Conservation (phyloP, 2,797 vertebrate species). For the Dipus sagitta region DNA sequence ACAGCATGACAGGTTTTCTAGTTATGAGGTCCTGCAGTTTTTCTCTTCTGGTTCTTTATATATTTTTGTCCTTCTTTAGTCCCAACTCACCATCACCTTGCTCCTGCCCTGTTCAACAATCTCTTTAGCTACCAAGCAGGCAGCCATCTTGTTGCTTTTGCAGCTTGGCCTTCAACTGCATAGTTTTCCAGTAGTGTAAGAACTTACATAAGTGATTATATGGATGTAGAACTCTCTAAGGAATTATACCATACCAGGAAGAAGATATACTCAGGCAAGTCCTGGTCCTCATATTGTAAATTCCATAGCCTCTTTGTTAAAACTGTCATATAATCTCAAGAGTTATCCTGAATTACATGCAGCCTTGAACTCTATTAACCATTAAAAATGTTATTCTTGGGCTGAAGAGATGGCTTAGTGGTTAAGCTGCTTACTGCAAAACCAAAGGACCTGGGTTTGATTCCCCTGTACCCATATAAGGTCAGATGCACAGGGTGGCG, state of each 20-base stretch:
- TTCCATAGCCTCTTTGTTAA: slow-evolving; percentile 8
- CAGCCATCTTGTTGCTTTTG: background rate
- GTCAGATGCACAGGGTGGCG: too few species aligned
- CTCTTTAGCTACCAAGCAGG: too few species aligned
- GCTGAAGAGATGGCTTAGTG: too few species aligned
- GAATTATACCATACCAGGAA: background rate
- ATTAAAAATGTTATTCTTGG: background rate
- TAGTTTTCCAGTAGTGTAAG: background rate
- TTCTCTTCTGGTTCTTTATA: too few species aligned
- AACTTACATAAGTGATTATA: slow-evolving; percentile 18
- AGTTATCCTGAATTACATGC: background rate
- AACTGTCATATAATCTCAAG: background rate
- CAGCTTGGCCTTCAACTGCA: background rate
- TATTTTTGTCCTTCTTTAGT: too few species aligned
- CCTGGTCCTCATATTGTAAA: background rate
- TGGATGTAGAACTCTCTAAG: background rate
- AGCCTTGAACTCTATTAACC: background rate
- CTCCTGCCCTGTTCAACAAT: too few species aligned
- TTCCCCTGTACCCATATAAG: too few species aligned
- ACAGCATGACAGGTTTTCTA: too few species aligned
- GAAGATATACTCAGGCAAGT: background rate
- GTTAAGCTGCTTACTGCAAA: too few species aligned
- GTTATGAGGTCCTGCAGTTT: too few species aligned
- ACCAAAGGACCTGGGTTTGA: too few species aligned
- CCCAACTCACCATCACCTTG: too few species aligned